A percentile compares a stretch with the other conserved stretches of the same genome.
These are phyloP conservation scores for Exephanes ischioxanthus DNA, from an alignment of 2,888 invertebrate genomes.

Conservation along the genomic window DNA sequence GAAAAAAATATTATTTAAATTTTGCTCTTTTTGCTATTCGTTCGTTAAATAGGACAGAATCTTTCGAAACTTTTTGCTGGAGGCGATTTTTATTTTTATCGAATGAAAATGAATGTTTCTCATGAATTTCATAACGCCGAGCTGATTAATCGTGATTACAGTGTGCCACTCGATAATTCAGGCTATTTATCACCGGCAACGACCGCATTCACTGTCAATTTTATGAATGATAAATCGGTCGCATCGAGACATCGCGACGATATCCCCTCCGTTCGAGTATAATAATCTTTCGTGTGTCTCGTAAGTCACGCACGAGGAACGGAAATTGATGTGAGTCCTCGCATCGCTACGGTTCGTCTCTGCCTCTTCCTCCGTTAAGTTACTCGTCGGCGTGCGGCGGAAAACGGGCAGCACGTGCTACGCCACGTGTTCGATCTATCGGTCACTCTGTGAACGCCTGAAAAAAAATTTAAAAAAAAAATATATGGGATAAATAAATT, in stretches of 20 bases:
- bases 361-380: not conserved
- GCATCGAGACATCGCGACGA: not conserved
- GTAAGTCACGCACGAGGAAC: slow-evolving; percentile 57
- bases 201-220: not conserved
- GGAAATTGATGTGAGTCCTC: slow-evolving; percentile 53
- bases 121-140: not conserved
- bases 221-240: slow-evolving; percentile 20
- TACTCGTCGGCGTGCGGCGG: slow-evolving; percentile 41
- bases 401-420: slow-evolving; percentile 53
- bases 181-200: not conserved
- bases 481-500: not conserved
- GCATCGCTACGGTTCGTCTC: slow-evolving; percentile 43
- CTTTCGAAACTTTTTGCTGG: not conserved
- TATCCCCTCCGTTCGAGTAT: not conserved
- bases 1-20: not conserved
- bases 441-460: slow-evolving; percentile 44
- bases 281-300: slow-evolving; percentile 38
- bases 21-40: not conserved
- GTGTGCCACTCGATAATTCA: not conserved
- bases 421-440: slow-evolving; percentile 58
- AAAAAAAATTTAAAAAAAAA: slow-evolving; percentile 51
- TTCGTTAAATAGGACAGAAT: not conserved
- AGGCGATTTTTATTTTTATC: not conserved
- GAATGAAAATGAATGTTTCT: not conserved
- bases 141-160: not conserved